phyloP scores from a whole-genome alignment of 2,888 invertebrate genomes.

The Clitarchus hookeri region DNA sequence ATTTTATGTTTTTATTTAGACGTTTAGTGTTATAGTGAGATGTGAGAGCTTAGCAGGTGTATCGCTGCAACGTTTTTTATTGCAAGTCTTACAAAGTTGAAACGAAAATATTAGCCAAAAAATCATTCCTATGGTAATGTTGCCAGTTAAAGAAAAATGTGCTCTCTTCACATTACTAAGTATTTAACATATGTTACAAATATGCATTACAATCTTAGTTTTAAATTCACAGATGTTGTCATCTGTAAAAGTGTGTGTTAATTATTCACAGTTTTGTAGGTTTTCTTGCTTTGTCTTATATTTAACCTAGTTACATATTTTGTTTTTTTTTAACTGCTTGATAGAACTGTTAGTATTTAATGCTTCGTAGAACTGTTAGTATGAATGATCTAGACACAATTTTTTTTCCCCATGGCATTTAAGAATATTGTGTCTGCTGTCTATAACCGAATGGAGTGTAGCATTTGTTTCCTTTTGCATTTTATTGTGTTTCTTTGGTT shows the following conservation, averaged over 20 bases:
- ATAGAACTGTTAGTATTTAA: no score
- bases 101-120: neutral
- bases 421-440: neutral
- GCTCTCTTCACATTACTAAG: neutral
- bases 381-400: neutral
- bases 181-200: neutral
- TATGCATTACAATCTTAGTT: neutral
- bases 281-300: neutral
- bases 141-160: neutral
- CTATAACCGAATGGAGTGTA: neutral
- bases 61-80: neutral
- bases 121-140: conserved; percentile 10
- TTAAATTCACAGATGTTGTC: no score
- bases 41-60: neutral
- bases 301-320: no score
- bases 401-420: neutral
- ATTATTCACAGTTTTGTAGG: neutral
- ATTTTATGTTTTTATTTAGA: neutral
- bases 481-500: neutral
- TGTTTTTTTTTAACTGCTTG: neutral
- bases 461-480: neutral
- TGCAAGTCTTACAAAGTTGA: neutral
- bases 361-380: neutral
- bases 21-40: neutral
- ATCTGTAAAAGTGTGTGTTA: no score